A percentile compares a stretch with the other conserved stretches of the same genome.
Evolutionary conservation across 2,797 vertebrate species (phyloP).

Genomic region (Margarornis squamiger): DNA sequence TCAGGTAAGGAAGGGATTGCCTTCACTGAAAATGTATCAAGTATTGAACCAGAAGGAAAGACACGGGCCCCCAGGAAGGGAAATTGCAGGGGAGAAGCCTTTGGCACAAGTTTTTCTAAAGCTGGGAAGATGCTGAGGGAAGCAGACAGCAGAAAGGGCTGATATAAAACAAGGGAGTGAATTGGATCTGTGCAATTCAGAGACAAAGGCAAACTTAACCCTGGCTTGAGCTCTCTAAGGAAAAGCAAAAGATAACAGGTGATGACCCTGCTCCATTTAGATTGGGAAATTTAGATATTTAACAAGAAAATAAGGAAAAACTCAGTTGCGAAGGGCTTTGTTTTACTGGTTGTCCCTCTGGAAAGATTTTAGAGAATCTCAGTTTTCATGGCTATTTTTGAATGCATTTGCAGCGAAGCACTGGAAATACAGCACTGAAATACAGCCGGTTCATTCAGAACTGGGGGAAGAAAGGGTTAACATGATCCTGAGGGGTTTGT

Average conservation of each 20-base stretch:
- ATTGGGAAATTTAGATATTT: neutral
- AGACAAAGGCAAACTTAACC: neutral
- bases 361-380: neutral
- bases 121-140: neutral
- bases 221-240: neutral
- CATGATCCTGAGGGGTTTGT: neutral
- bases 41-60: neutral
- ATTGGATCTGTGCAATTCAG: neutral
- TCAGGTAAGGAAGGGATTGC: neutral
- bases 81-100: neutral
- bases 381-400: neutral
- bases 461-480: slow-evolving; percentile 3
- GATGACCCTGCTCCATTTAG: neutral
- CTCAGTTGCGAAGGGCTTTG: neutral
- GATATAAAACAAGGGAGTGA: neutral
- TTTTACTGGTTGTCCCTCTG: neutral
- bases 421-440: neutral
- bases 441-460: neutral
- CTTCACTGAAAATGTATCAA: neutral
- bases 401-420: neutral
- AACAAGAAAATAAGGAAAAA: neutral
- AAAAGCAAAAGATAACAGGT: neutral
- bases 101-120: neutral
- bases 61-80: too few species aligned
- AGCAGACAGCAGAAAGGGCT: neutral